Percentiles rank a stretch among this genome's conserved stretches.
Conservation (phyloP, 2,113 vertebrate species). For the Pygoscelis antarcticus region DNA sequence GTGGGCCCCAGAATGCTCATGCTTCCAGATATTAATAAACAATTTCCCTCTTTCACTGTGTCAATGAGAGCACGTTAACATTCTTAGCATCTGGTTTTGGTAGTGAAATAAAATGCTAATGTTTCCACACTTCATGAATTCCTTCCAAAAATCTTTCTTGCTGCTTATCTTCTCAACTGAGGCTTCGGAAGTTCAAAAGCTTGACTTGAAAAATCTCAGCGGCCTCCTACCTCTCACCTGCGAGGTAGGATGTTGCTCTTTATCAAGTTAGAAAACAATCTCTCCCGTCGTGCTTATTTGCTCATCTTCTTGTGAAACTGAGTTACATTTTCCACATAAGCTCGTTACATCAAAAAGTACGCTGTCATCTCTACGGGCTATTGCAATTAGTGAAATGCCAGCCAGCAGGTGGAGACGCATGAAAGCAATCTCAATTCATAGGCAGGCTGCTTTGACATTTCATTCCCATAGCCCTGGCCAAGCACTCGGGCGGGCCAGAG, state of each 20-base stretch:
- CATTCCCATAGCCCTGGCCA: conserved; percentile 47
- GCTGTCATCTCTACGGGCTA: neutral
- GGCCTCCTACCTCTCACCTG: neutral
- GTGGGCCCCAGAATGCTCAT: conserved; percentile 31
- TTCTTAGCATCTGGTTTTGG: conserved; percentile 7
- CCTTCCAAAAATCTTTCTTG: neutral
- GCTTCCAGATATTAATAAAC: conserved; percentile 55
- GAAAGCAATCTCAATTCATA: conserved; percentile 52
- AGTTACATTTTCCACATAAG: neutral
- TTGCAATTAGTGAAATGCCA: conserved; percentile 44
- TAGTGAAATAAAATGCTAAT: neutral
- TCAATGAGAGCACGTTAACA: conserved; percentile 12
- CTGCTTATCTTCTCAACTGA: neutral
- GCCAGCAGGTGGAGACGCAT: conserved; percentile 74
- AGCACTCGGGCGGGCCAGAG: neutral
- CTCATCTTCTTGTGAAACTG: neutral
- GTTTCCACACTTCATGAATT: neutral
- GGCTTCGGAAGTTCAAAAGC: neutral
- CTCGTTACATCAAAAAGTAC: neutral
- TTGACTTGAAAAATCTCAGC: neutral
- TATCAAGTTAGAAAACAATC: neutral
- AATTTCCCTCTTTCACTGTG: conserved; percentile 25
- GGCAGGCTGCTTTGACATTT: neutral
- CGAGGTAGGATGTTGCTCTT: neutral
- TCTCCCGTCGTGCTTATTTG: accelerated